Conservation (phyloP, 2,797 vertebrate species). For the Psittacula derbiana region DNA sequence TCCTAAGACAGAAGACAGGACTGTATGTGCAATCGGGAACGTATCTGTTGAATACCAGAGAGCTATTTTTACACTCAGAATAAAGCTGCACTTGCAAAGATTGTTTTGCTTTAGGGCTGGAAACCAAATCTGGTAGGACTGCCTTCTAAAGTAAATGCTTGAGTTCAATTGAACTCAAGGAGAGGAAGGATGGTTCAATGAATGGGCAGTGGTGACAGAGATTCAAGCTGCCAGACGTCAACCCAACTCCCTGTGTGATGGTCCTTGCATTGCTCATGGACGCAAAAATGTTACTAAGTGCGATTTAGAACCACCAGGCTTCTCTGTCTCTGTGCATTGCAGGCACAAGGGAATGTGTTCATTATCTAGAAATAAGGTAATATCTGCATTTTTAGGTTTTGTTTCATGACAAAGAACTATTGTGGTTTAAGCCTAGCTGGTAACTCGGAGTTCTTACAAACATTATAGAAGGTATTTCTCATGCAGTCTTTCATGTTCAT, state of each 20-base stretch:
- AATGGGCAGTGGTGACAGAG: not conserved
- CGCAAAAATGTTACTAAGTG: not conserved
- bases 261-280: not conserved
- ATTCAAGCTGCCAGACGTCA: fast-evolving
- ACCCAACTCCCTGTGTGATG: fast-evolving
- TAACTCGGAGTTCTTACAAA: not conserved
- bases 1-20: not conserved
- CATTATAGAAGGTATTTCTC: not conserved
- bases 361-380: not conserved
- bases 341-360: not conserved
- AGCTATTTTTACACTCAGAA: not conserved
- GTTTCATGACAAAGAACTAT: not conserved
- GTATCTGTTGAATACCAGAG: not conserved
- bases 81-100: not conserved
- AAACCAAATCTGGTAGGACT: not conserved
- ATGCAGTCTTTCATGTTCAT: not conserved
- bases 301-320: not conserved
- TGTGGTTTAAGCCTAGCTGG: not conserved
- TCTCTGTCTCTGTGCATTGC: not conserved
- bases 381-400: not conserved
- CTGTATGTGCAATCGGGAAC: not conserved
- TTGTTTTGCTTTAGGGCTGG: not conserved
- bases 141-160: not conserved
- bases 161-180: not conserved
- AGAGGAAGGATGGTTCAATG: not conserved